phyloP scores from a whole-genome alignment of 2,797 vertebrate genomes.

The Melanotaenia trifasciata region DNA sequence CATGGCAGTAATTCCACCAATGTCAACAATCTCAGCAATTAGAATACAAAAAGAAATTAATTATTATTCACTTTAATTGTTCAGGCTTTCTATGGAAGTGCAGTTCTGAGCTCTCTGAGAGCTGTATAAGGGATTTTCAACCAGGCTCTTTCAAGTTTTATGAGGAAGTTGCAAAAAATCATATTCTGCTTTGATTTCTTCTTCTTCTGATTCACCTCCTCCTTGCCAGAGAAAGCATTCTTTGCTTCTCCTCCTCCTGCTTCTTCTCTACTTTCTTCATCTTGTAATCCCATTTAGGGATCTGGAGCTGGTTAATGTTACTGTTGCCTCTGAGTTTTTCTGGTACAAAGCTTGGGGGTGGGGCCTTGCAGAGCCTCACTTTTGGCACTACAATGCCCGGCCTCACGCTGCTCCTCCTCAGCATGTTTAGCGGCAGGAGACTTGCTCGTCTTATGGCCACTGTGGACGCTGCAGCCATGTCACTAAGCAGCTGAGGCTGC shows the following conservation, averaged over 20 bases:
- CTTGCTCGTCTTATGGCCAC: constrained; percentile 85
- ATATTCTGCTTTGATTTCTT: neutral
- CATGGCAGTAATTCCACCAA: constrained; percentile 54
- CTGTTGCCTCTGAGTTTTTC: constrained; percentile 68
- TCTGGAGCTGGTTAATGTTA: constrained; percentile 84
- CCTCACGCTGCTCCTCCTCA: constrained; percentile 91
- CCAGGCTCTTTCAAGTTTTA: constrained; percentile 1
- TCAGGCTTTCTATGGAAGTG: neutral
- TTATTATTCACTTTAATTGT: constrained; percentile 3
- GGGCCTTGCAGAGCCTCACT: constrained; percentile 91
- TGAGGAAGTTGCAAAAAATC: constrained; percentile 6
- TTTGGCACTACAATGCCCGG: constrained; percentile 89
- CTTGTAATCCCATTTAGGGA: constrained; percentile 96
- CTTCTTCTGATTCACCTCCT: constrained; percentile 55
- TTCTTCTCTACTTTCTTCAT: constrained; percentile 88
- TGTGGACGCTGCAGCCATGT: constrained; percentile 59
- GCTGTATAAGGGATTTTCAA: constrained; percentile 6
- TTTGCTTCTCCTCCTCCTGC: constrained; percentile 82
- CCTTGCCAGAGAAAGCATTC: constrained; percentile 47
- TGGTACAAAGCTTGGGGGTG: constrained; percentile 81
- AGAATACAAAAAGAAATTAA: neutral
- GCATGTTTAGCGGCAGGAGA: constrained; percentile 87
- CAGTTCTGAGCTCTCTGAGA: neutral
- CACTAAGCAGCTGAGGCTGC: constrained; percentile 73
- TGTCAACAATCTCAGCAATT: constrained; percentile 8